A percentile compares a stretch with the other conserved stretches of the same genome.
Evolutionary conservation across 2,113 vertebrate species (phyloP).

Genomic region (Oncorhynchus clarkii): DNA sequence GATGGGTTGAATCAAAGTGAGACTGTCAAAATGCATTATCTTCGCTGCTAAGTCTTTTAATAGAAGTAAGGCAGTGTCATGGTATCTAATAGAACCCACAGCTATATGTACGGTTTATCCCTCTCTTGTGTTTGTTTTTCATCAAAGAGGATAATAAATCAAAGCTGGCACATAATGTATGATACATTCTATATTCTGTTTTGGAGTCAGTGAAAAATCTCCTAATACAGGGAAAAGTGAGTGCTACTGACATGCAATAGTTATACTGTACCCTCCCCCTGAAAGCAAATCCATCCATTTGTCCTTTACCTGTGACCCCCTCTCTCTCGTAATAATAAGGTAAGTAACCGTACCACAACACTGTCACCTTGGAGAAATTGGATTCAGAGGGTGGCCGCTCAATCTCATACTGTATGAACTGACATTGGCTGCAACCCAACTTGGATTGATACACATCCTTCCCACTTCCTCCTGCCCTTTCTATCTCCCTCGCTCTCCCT

Average conservation of each 20-base stretch:
- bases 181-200: conserved; percentile 38
- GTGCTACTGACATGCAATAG: not conserved
- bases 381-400: not conserved
- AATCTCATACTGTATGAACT: no score
- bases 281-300: conserved; percentile 2
- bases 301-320: no score
- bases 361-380: not conserved
- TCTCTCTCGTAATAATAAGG: not conserved
- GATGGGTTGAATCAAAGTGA: conserved; percentile 47
- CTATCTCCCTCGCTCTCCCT: conserved; percentile 25
- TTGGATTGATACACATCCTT: conserved; percentile 26
- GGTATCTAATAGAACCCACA: conserved; percentile 27
- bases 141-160: conserved; percentile 46
- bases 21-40: conserved; percentile 58
- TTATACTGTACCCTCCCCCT: not conserved
- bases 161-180: conserved; percentile 28
- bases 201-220: conserved; percentile 4
- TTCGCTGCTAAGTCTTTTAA: conserved; percentile 39
- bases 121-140: conserved; percentile 42
- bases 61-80: conserved; percentile 36
- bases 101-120: conserved; percentile 33
- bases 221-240: not conserved
- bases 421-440: conserved; percentile 19
- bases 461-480: conserved; percentile 14
- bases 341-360: not conserved